Base-by-base conservation (phyloP, 1,140 invertebrate species). In the Plodia interpunctella region DNA sequence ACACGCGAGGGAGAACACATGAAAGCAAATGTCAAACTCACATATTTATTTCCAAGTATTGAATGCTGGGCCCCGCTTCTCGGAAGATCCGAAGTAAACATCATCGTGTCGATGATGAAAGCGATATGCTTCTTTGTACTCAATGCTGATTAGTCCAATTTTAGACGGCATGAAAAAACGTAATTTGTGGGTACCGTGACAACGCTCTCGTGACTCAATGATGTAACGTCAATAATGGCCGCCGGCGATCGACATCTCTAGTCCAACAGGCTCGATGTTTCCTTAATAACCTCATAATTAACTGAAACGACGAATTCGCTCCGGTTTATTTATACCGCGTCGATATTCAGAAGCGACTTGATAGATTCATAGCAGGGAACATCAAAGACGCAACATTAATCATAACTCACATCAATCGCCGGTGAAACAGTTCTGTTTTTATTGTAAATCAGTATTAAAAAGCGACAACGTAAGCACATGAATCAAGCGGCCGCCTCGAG, bases 11-110 rank as follows among this genome's bases (percentile, higher is more conserved):
- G 73, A n/a, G n/a, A 67, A 80, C 62, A 70, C 86, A 87, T 89
- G 84, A 89, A 89, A 89, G 87, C 84, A 85, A 85, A 89, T 89
- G 87, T 89, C 87, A 89, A 88, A 86, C 82, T 85, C 74, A 87
- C 83, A 84, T 86, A 89, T 89, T 88, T 89, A 89, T 89, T 89
- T 89, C 87, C 83, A 82, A 87, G 87, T 89, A 89, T 89, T 86
- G 87, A 86, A 88, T 84, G 75, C 65, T 78, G 76, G 73, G 75
- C 71, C 57, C 67, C 74, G 80, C 59, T 82, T 87, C 84, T 86
- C 67, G 72, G 84, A 87, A 87, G 73, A 77, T 72, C 68, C 77
- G 66, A 65, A 66, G 77, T 88, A 88, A 89, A 89, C 84, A 89
- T 78, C 78, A 83, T 77, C 80, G 58, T 87, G 87, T 89, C 87